These are phyloP conservation scores for Muscina levida DNA, from an alignment of 2,888 invertebrate species.

Conservation along the genomic window DNA sequence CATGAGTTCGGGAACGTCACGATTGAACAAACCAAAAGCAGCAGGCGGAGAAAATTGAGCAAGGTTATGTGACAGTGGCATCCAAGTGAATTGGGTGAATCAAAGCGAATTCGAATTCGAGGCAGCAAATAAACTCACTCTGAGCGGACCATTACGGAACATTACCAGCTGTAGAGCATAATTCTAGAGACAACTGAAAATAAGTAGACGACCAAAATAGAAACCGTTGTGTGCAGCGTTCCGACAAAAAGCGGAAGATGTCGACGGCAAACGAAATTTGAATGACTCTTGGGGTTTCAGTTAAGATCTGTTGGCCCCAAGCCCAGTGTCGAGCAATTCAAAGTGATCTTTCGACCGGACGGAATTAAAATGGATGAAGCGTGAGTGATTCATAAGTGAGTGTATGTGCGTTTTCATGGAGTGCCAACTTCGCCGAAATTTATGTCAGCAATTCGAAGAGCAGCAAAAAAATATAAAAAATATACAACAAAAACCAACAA, in stretches of 20 bases:
- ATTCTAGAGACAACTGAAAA: too few relatives aligned
- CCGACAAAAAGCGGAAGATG: constrained; percentile 57
- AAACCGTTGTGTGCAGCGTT: constrained; percentile 10
- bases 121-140: too few relatives aligned
- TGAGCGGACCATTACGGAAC: too few relatives aligned
- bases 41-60: constrained; percentile 51
- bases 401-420: too few relatives aligned
- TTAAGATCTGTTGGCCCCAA: constrained; percentile 56
- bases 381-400: too few relatives aligned
- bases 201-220: neutral
- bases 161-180: too few relatives aligned
- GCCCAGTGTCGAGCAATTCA: neutral
- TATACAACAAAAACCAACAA: too few relatives aligned
- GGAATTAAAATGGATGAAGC: too few relatives aligned
- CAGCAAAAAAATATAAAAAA: too few relatives aligned
- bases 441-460: too few relatives aligned
- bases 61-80: constrained; percentile 58
- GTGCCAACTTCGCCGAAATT: too few relatives aligned
- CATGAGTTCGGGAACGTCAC: constrained; percentile 47
- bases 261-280: constrained; percentile 46
- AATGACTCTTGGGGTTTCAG: constrained; percentile 46
- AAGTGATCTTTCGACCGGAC: too few relatives aligned
- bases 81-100: constrained; percentile 18
- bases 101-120: neutral
- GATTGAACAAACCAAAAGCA: constrained; percentile 22